These are phyloP conservation scores for Phorcus lineatus DNA, from an alignment of 2,888 invertebrate genomes.

Conservation along the genomic window DNA sequence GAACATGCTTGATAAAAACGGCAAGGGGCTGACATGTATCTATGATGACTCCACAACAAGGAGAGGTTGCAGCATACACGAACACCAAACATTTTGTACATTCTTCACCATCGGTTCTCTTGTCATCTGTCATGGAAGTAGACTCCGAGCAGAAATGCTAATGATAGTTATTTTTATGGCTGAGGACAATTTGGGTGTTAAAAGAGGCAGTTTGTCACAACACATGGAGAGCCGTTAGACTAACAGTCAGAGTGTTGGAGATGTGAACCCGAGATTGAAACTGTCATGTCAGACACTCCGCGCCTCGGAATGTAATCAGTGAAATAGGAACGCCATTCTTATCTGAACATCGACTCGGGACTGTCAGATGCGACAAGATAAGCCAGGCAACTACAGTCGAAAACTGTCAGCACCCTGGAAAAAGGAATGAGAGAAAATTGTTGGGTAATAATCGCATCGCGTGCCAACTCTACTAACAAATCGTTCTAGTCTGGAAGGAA, in stretches of 20 bases:
- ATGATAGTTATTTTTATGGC: background rate
- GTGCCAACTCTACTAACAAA: background rate
- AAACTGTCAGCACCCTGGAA: background rate
- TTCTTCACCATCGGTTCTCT: too few relatives aligned
- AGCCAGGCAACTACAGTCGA: background rate
- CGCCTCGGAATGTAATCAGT: slow-evolving; percentile 3
- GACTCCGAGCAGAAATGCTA: background rate
- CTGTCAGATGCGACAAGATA: slow-evolving; percentile 19
- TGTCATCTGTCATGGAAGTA: background rate
- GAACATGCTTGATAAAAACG: too few relatives aligned
- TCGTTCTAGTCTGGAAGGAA: background rate
- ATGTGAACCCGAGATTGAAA: background rate
- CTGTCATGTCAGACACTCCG: background rate
- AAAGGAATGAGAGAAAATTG: background rate
- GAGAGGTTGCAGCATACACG: too few relatives aligned
- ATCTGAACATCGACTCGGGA: background rate
- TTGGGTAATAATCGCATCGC: slow-evolving; percentile 7
- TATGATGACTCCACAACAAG: too few relatives aligned
- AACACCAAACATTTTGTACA: too few relatives aligned
- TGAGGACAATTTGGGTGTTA: background rate
- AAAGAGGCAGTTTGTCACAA: background rate
- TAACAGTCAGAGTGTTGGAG: background rate
- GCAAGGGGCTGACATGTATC: too few relatives aligned
- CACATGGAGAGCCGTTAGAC: background rate
- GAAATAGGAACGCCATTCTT: background rate